Percentiles rank a stretch among this genome's conserved stretches.
Conservation (phyloP, 2,888 invertebrate species). For the Scelioninae gen. 2 region DNA sequence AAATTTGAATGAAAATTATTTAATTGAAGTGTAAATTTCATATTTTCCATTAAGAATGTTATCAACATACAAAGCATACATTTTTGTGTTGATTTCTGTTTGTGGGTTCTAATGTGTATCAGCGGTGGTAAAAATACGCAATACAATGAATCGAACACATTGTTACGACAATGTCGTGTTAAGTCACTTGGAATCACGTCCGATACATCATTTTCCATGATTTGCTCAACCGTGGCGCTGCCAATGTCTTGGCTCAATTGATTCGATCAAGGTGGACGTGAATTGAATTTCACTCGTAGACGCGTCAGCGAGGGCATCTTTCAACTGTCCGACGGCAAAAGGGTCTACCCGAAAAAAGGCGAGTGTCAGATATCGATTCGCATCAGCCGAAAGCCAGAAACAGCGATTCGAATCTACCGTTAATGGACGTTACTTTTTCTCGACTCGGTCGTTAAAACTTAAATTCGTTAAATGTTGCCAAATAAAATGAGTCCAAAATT, state of each 20-base stretch:
- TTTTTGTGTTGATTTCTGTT: neutral
- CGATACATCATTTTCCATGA: constrained; percentile 57
- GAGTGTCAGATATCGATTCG: constrained; percentile 42
- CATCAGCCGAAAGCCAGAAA: constrained; percentile 26
- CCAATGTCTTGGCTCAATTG: constrained; percentile 62
- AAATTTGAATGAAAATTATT: too few relatives aligned
- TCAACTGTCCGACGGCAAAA: constrained; percentile 26
- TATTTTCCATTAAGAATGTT: too few relatives aligned
- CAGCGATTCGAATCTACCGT: neutral
- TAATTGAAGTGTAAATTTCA: too few relatives aligned
- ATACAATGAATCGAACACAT: constrained; percentile 23
- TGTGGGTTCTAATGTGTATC: constrained; percentile 1
- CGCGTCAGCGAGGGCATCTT: constrained; percentile 41
- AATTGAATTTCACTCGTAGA: constrained; percentile 61
- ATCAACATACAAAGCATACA: constrained; percentile 1
- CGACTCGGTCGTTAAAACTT: constrained; percentile 4
- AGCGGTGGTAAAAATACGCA: constrained; percentile 29
- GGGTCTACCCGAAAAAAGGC: constrained; percentile 34
- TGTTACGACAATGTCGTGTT: constrained; percentile 36
- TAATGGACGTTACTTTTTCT: constrained; percentile 18
- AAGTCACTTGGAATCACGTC: constrained; percentile 47
- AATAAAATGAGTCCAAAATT: constrained; percentile 3
- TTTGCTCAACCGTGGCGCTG: constrained; percentile 47
- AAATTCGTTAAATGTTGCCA: constrained; percentile 16
- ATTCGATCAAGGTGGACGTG: constrained; percentile 64